Base-by-base conservation (phyloP, 37 sponge, comb jelly and placozoan genomes). In the Dysidea cf. avara region DNA sequence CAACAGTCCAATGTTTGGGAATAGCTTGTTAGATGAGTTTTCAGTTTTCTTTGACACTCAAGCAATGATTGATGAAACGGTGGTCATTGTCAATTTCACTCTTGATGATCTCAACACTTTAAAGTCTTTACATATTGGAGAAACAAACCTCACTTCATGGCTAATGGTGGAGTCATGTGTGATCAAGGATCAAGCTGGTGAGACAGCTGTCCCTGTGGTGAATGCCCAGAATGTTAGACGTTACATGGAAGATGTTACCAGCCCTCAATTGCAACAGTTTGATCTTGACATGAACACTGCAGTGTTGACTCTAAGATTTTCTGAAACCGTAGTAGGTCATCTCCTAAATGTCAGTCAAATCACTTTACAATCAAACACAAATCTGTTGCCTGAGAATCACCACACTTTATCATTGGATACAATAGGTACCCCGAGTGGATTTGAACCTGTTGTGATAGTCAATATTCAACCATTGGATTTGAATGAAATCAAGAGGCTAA, bases 261-360 rank as follows among this genome's bases (percentile, higher is more conserved):
- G 74, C 13, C 93, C 93, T 1, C 17, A 28, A 14, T 76, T 92
- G 53, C 71, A 76, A 36, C 53, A 78, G 53, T 92, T 83, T 68
- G 88, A 92, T 48, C 57, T 92, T 1, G 79, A 92, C 66, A 71
- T 87, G 73, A 77, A 87, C 46, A 52, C 58, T 12, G 88, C 85
- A 32, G 20, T 50, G 2, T 52, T 92, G n/a, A 59, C 73, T 0
- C 51, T 92, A 39, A 33, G 75, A 11, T 87, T 92, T 74, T 87
- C 88, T 35, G 93, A 92, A 33, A 87, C 85, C 1, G 93, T 92
- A 26, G 25, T 39, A 18, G 89, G 80, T 1, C 70, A 65, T 13
- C 30, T 51, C 7, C 74, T 92, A 29, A 68, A 66, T 28, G 65
- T 61, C 13, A 40, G 69, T 3, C 61, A 83, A 46, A 64, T 92